Percentiles rank a stretch among this genome's conserved stretches.
Conservation (phyloP, 2,797 vertebrate genomes). For the Esox masquinongy region DNA sequence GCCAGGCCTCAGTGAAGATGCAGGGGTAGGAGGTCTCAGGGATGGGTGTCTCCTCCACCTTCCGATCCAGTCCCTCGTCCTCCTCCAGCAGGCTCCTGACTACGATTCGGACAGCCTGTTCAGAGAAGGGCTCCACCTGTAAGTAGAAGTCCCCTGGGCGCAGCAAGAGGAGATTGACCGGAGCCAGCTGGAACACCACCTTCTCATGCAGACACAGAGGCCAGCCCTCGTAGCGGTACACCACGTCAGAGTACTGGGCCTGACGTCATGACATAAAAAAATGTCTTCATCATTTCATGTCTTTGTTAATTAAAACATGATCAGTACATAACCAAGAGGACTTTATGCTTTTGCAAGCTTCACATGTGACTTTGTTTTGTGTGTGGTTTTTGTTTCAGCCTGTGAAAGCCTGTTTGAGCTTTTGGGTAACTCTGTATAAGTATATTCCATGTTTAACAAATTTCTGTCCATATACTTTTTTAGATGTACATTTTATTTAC, state of each 20-base stretch:
- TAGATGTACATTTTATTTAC: no score
- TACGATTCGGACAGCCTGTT: conserved; percentile 82
- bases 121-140: conserved; percentile 84
- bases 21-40: conserved; percentile 72
- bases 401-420: neutral
- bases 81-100: conserved; percentile 82
- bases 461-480: no score
- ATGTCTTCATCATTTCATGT: neutral
- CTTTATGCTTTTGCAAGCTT: neutral
- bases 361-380: neutral
- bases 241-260: conserved; percentile 85
- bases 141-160: conserved; percentile 94
- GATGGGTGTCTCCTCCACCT: conserved; percentile 74
- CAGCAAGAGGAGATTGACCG: conserved; percentile 86
- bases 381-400: neutral
- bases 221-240: conserved; percentile 94
- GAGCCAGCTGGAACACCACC: conserved; percentile 87
- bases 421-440: conserved; percentile 21
- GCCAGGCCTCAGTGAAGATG: conserved; percentile 83
- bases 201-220: conserved; percentile 88
- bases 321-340: neutral
- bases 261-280: conserved; percentile 44
- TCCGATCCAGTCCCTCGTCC: conserved; percentile 53
- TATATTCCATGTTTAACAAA: no score
- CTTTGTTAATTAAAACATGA: neutral